A percentile compares a stretch with the other conserved stretches of the same genome.
Evolutionary conservation across 2,113 vertebrate genomes (phyloP).

Genomic region (Chloebia gouldiae): DNA sequence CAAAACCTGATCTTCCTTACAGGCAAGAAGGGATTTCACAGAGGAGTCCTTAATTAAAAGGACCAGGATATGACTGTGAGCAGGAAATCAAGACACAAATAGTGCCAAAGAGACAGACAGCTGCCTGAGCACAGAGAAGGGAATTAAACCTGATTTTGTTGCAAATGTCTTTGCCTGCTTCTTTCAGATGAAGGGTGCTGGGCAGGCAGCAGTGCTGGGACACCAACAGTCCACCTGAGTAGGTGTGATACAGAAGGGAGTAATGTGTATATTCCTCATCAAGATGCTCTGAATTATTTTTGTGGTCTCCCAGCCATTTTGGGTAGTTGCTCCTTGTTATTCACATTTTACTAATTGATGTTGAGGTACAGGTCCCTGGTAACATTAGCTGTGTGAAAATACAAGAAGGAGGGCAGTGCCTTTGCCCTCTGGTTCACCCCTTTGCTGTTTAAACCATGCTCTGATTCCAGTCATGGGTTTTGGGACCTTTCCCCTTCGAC

Average conservation of each 20-base stretch:
- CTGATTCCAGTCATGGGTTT: neutral
- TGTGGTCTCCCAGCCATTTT: neutral
- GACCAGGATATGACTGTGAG: conserved; percentile 39
- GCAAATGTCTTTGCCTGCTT: neutral
- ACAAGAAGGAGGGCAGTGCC: neutral
- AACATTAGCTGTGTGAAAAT: neutral
- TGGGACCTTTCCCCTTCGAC: neutral
- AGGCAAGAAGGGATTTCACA: conserved; percentile 58
- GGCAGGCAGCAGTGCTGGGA: neutral
- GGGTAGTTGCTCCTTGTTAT: neutral
- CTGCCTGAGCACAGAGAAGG: neutral
- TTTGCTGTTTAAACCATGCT: neutral
- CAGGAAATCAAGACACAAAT: conserved; percentile 26
- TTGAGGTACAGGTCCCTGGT: neutral
- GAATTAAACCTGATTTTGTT: neutral
- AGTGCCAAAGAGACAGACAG: neutral
- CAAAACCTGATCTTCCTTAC: conserved; percentile 61
- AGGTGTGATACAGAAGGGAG: neutral
- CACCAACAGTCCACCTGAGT: neutral
- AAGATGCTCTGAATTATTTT: neutral
- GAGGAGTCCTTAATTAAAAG: conserved; percentile 65
- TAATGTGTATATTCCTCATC: neutral
- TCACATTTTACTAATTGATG: neutral
- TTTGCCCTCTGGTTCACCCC: neutral
- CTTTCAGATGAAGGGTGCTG: neutral